Evolutionary conservation across 1,140 invertebrate species (phyloP).

Genomic region (Periplaneta americana): DNA sequence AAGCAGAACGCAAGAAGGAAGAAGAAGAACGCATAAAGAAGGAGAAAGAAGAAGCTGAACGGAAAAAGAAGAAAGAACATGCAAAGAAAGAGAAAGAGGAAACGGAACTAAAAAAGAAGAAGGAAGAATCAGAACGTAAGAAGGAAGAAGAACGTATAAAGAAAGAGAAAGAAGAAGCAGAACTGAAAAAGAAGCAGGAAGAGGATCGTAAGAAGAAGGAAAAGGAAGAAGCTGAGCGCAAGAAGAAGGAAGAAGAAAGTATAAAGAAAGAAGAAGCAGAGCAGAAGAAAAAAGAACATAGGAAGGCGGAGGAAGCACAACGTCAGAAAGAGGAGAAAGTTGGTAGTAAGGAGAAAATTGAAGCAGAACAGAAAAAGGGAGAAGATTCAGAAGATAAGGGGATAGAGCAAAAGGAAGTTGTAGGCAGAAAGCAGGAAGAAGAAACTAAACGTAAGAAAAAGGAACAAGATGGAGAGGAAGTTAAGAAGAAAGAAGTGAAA

Average conservation of each 20-base stretch:
- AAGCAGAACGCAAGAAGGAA: slow-evolving; percentile 17
- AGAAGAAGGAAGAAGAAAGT: neutral
- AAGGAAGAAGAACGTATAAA: slow-evolving; percentile 16
- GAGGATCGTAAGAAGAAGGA: slow-evolving; percentile 17
- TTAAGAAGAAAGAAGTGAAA: slow-evolving; percentile 15
- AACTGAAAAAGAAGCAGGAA: slow-evolving; percentile 12
- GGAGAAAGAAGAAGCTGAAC: neutral
- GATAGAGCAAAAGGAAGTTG: slow-evolving; percentile 18
- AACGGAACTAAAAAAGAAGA: slow-evolving; percentile 11
- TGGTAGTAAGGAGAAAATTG: neutral
- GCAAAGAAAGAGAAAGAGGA: slow-evolving; percentile 3
- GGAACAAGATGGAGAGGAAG: neutral
- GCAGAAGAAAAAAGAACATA: slow-evolving; percentile 18
- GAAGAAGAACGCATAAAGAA: slow-evolving; percentile 17
- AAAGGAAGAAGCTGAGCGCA: neutral
- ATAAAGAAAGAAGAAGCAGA: neutral
- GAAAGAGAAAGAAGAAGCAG: slow-evolving; percentile 12
- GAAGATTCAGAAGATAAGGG: neutral
- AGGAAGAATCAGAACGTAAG: slow-evolving; percentile 19
- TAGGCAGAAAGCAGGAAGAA: slow-evolving; percentile 24
- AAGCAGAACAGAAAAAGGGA: slow-evolving; percentile 6
- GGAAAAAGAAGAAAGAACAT: no score
- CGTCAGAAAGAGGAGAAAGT: neutral
- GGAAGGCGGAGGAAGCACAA: slow-evolving; percentile 9
- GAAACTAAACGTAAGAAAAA: slow-evolving; percentile 2